Conservation (phyloP, 1,140 invertebrate species). For the Caenorhabditis tropicalis region DNA sequence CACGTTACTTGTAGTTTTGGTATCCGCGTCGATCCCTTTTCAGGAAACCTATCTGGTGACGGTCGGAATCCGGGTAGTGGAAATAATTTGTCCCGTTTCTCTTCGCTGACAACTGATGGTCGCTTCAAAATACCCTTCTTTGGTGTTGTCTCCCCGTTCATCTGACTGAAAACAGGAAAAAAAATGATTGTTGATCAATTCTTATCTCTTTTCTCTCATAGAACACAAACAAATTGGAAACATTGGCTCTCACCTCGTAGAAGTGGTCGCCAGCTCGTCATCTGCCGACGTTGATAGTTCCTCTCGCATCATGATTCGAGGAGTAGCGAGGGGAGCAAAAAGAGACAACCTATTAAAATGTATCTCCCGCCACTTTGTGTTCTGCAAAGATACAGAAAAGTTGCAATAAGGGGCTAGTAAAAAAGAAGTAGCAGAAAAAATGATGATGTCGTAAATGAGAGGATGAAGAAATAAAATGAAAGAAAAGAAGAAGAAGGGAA, state of each 20-base stretch:
- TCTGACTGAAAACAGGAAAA: neutral
- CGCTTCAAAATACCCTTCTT: constrained; percentile 62
- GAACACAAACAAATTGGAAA: constrained; percentile 16
- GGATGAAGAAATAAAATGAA: neutral
- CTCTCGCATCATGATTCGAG: constrained; percentile 33
- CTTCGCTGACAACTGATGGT: constrained; percentile 40
- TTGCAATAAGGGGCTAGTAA: neutral
- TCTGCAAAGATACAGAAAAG: neutral
- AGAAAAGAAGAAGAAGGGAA: neutral
- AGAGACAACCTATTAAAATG: constrained; percentile 3
- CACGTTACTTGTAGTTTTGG: constrained; percentile 63
- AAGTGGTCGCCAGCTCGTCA: constrained; percentile 38
- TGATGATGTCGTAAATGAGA: constrained; percentile 36
- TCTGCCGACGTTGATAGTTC: constrained; percentile 39
- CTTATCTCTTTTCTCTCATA: neutral
- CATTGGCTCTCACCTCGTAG: constrained; percentile 5
- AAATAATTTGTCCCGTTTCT: constrained; percentile 42
- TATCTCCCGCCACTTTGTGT: constrained; percentile 34
- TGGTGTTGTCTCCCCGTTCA: constrained; percentile 41
- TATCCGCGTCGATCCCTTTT: constrained; percentile 51
- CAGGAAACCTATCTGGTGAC: constrained; percentile 58
- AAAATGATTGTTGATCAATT: neutral
- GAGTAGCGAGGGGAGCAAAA: neutral
- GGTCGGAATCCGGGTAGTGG: constrained; percentile 48
- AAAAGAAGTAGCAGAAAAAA: neutral